phyloP scores from a whole-genome alignment of 2,113 vertebrate genomes.

The Amazona guildingii region DNA sequence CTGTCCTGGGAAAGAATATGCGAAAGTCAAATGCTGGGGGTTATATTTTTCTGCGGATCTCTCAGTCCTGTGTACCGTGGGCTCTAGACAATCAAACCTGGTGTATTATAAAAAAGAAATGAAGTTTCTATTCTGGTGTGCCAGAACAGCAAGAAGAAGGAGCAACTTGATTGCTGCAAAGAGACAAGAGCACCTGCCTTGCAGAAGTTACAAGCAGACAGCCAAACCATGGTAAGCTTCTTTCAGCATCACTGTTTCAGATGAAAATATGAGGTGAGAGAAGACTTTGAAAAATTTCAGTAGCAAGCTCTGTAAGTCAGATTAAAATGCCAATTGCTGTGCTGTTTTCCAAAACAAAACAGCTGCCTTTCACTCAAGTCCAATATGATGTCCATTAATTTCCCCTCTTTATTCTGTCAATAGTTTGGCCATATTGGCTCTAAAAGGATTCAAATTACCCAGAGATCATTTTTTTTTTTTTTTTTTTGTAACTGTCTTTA shows the following conservation, averaged over 20 bases:
- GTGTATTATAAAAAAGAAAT: not conserved
- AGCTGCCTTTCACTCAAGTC: not conserved
- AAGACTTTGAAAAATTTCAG: not conserved
- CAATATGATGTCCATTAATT: not conserved
- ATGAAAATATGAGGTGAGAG: not conserved
- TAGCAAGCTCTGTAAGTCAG: not conserved
- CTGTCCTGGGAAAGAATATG: not conserved
- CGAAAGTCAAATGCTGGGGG: not conserved
- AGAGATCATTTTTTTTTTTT: not conserved
- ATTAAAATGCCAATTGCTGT: not conserved
- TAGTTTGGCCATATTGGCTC: not conserved
- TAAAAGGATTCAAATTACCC: not conserved
- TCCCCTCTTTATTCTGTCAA: not conserved
- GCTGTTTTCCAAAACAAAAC: not conserved
- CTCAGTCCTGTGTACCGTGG: not conserved
- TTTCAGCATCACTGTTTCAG: not conserved
- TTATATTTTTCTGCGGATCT: not conserved
- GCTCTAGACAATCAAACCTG: not conserved
- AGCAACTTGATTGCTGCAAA: not conserved
- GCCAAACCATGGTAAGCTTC: not conserved
- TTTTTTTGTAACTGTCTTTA: not conserved
- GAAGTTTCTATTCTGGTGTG: not conserved
- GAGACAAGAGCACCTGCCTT: not conserved
- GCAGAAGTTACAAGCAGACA: not conserved
- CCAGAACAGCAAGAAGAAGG: not conserved